Conservation (phyloP, 2,113 vertebrate species). For the Tamias sibiricus region DNA sequence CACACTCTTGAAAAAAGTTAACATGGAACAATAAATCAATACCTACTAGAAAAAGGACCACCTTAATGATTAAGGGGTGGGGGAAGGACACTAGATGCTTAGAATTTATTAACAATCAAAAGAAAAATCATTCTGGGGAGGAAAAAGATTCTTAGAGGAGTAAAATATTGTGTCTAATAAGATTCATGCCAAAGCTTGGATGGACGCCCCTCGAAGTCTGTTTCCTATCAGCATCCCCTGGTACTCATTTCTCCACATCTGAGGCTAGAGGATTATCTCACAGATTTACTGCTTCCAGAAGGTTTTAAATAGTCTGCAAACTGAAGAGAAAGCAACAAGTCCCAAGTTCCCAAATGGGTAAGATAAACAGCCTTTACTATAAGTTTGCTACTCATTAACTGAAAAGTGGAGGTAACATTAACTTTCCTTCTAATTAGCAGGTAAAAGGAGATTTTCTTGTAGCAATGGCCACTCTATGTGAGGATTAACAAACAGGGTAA, state of each 20-base stretch:
- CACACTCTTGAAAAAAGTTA: conserved; percentile 42
- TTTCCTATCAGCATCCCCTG: neutral
- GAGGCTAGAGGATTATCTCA: neutral
- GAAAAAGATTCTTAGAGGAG: conserved; percentile 24
- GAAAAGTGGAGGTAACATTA: conserved; percentile 12
- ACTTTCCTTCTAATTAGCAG: conserved; percentile 55
- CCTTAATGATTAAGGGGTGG: neutral
- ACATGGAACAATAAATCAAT: conserved; percentile 34
- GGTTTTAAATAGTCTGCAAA: conserved; percentile 21
- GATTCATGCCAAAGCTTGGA: conserved; percentile 39
- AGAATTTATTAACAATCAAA: conserved; percentile 47
- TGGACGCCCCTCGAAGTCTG: neutral
- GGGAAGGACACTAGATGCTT: conserved; percentile 40
- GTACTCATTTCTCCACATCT: neutral
- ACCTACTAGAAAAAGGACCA: conserved; percentile 38
- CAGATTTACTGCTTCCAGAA: conserved; percentile 1
- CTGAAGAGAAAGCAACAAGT: conserved; percentile 29
- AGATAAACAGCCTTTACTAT: neutral
- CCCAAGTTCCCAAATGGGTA: neutral
- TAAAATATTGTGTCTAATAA: conserved; percentile 47
- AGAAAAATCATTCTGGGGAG: neutral
- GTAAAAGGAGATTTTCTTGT: conserved; percentile 34
- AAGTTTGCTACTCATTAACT: conserved; percentile 15
- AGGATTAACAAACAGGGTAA: conserved; percentile 35
- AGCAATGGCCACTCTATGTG: conserved; percentile 13